Conservation (phyloP, 2,888 invertebrate species). For the Nemoura dubitans region DNA sequence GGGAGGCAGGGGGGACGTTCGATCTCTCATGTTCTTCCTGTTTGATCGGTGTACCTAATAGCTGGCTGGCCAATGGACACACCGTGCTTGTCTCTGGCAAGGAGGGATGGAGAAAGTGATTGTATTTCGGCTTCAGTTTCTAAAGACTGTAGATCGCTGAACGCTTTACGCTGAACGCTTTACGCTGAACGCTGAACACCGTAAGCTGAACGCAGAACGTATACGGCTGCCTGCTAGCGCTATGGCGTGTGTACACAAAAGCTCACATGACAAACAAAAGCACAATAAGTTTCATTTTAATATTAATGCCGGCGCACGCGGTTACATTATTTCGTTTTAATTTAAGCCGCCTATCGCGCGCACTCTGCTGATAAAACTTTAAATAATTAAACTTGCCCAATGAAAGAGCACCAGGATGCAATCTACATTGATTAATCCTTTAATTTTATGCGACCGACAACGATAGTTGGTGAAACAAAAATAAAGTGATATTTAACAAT, state of each 20-base stretch:
- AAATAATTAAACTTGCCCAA: conserved; percentile 16
- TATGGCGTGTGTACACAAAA: neutral
- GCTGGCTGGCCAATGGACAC: too few species aligned
- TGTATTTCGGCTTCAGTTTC: too few species aligned
- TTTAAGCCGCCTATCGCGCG: neutral
- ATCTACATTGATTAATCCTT: conserved; percentile 27
- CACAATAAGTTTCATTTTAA: conserved; percentile 7
- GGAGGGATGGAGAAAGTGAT: too few species aligned
- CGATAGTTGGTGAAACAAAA: conserved; percentile 3
- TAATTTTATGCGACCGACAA: neutral
- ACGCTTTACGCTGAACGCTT: neutral
- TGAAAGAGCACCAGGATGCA: neutral
- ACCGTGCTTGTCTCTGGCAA: too few species aligned
- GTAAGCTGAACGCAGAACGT: neutral
- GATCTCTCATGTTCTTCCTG: too few species aligned
- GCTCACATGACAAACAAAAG: neutral
- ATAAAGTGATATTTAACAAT: neutral
- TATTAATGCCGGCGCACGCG: neutral
- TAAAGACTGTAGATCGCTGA: neutral
- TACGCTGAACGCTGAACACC: neutral
- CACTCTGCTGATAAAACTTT: neutral
- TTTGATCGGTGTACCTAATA: too few species aligned
- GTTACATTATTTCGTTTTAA: neutral
- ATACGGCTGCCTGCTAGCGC: neutral
- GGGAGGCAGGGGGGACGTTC: too few species aligned